Evolutionary conservation across 1,140 invertebrate genomes (phyloP), one percentile per base, ranked within the genome.

Genomic region (Zaprionus inermis): DNA sequence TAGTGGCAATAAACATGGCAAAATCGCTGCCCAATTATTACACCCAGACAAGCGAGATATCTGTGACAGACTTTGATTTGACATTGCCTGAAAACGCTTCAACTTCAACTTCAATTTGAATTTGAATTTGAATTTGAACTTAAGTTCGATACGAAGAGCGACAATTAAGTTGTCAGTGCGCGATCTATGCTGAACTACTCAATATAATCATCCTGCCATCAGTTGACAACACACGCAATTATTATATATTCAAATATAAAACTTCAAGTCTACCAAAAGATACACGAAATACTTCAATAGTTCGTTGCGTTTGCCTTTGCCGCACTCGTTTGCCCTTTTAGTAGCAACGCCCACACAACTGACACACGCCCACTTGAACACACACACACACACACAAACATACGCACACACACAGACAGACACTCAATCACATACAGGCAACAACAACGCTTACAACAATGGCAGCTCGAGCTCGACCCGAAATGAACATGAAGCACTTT

Each of bases 101-200:
- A 78, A 70, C 76, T 76, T 56, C 51, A 72, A 57, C 54, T 69
- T 54, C 32, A 75, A 67, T 72, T 52, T 32, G 60, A 80, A 77
- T 77, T 67, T 64, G 34, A 65, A 72, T 61, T 60, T 60, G 56
- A 66, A 72, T 76, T 56, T 51, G 44, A 66, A 55, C 49, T 49
- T 52, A 34, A 41, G 56, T 52, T 72, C 46, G 32, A 56, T 63
- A 55, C 58, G 68, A 74, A 81, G 63, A 72, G 66, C 72, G 69
- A 74, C 70, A 88, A 86, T 86, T 86, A 86, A 79, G 79, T 72
- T 86, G 83, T 79, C 82, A 82, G 52, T 9, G 38, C 51, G n/a
- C 46, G 41, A 41, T 34, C 41, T 59, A 49, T 67, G 55, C 65
- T 67, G 55, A 57, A 75, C 54, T 60, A 55, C 61, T 66, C 54